These are phyloP conservation scores for Oeneis ivallda DNA, from an alignment of 2,888 invertebrate genomes.

Conservation along the genomic window DNA sequence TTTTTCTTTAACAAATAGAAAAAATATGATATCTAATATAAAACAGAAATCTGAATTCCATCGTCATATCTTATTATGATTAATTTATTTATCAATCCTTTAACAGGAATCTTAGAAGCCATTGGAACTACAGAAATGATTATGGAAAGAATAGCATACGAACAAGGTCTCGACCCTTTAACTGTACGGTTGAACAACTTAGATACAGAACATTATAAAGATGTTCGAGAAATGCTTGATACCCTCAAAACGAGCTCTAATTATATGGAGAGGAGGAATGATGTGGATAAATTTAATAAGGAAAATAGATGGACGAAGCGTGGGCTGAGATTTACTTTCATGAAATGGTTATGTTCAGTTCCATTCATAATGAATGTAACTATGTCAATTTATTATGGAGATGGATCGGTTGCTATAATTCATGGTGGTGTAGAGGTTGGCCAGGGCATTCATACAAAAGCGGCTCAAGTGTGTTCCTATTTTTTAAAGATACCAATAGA, in stretches of 20 bases:
- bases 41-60: too few species aligned
- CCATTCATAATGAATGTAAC: slow-evolving; percentile 77
- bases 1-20: too few species aligned
- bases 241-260: slow-evolving; percentile 66
- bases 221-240: slow-evolving; percentile 62
- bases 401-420: slow-evolving; percentile 85
- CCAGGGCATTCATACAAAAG: slow-evolving; percentile 90
- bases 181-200: slow-evolving; percentile 69
- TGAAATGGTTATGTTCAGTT: slow-evolving; percentile 83
- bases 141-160: slow-evolving; percentile 84
- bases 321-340: slow-evolving; percentile 85
- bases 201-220: slow-evolving; percentile 66
- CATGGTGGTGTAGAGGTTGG: slow-evolving; percentile 87
- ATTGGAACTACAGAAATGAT: slow-evolving; percentile 83
- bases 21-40: too few species aligned
- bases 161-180: slow-evolving; percentile 80
- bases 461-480: slow-evolving; percentile 86
- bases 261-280: slow-evolving; percentile 68
- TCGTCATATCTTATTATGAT: neutral
- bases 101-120: slow-evolving; percentile 83
- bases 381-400: slow-evolving; percentile 85
- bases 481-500: slow-evolving; percentile 84
- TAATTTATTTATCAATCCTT: neutral
- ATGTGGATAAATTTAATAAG: slow-evolving; percentile 82
- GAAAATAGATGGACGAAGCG: slow-evolving; percentile 89